These are phyloP conservation scores for Apotomis betuletana DNA, from an alignment of 2,888 invertebrate species.

Conservation along the genomic window DNA sequence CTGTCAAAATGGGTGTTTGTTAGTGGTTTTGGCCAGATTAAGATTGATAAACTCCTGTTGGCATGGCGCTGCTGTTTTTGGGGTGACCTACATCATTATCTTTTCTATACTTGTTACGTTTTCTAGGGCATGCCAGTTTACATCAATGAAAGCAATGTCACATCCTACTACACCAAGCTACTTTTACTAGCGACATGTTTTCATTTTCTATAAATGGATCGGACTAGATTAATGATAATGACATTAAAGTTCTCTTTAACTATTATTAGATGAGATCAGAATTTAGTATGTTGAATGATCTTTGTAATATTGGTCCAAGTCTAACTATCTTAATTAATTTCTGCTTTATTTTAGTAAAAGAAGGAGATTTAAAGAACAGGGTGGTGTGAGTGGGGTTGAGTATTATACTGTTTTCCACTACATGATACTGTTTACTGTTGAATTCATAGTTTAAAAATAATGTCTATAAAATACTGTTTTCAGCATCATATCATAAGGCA, in stretches of 20 bases:
- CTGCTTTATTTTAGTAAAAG: no score
- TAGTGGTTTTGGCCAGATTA: constrained; percentile 17
- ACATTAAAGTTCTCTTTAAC: neutral
- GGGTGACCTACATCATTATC: constrained; percentile 41
- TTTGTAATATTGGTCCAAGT: neutral
- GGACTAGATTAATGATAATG: constrained; percentile 2
- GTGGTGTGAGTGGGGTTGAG: no score
- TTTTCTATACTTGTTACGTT: constrained; percentile 27
- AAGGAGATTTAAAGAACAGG: no score
- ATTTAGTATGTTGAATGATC: neutral
- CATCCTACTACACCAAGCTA: constrained; percentile 25
- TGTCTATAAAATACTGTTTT: no score
- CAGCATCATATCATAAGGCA: no score
- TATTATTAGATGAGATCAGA: neutral
- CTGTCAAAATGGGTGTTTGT: neutral
- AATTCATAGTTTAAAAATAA: no score
- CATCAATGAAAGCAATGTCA: constrained; percentile 37
- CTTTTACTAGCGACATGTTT: neutral
- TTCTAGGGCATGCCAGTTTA: constrained; percentile 33
- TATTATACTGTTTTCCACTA: no score
- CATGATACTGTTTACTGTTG: no score
- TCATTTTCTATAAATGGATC: constrained; percentile 5
- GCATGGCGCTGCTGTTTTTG: constrained; percentile 19
- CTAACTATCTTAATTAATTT: no score
- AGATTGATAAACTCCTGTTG: constrained; percentile 23